phyloP scores from a whole-genome alignment of 2,888 invertebrate genomes.

The Pristionchus exspectatus region DNA sequence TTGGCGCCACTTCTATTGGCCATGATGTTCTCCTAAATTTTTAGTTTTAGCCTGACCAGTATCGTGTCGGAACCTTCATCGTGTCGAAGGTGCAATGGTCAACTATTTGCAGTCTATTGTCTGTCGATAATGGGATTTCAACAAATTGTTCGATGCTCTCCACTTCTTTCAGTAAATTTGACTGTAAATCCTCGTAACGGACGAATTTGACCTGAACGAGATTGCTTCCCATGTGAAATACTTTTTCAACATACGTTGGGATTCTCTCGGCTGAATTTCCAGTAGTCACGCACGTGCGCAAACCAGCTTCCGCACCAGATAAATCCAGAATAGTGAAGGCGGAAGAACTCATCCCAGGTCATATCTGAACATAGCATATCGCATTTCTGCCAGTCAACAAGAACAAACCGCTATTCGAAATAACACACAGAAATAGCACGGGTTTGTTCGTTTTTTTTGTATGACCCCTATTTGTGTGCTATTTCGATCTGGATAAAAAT shows the following conservation, averaged over 20 bases:
- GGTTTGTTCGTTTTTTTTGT: neutral
- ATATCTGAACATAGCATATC: slow-evolving; percentile 64
- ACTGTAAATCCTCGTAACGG: slow-evolving; percentile 80
- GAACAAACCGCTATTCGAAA: too few relatives aligned
- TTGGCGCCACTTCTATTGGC: slow-evolving; percentile 83
- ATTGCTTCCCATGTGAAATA: neutral
- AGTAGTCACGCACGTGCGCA: slow-evolving; percentile 80
- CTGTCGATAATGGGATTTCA: slow-evolving; percentile 83
- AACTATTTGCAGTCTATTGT: slow-evolving; percentile 83
- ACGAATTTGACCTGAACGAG: slow-evolving; percentile 65
- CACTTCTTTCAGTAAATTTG: slow-evolving; percentile 85
- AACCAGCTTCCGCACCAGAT: slow-evolving; percentile 81
- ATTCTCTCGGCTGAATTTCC: slow-evolving; percentile 76
- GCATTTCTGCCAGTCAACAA: too few relatives aligned
- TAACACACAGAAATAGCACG: too few relatives aligned
- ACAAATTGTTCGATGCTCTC: slow-evolving; percentile 86
- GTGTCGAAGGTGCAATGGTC: slow-evolving; percentile 87
- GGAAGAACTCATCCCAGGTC: slow-evolving; percentile 79
- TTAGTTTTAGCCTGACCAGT: neutral
- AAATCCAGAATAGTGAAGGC: slow-evolving; percentile 79
- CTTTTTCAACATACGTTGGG: slow-evolving; percentile 74
- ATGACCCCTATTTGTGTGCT: too few relatives aligned
- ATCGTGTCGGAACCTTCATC: slow-evolving; percentile 82
- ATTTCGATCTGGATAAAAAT: too few relatives aligned
- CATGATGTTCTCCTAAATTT: slow-evolving; percentile 87